phyloP scores from a whole-genome alignment of 2,888 invertebrate genomes.

The Himalopsyche tibetana region DNA sequence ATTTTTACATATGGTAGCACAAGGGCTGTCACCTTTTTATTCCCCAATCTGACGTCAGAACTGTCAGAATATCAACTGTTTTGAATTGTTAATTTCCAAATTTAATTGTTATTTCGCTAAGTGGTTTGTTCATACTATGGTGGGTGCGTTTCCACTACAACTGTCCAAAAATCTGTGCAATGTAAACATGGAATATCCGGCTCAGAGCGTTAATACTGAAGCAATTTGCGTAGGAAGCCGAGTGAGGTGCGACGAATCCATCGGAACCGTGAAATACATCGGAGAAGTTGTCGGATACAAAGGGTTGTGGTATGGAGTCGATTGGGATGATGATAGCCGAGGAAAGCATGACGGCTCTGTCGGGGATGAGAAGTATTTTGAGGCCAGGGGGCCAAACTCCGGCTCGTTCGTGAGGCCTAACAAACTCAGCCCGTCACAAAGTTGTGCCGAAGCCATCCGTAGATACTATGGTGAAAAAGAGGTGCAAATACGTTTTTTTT shows the following conservation, averaged over 20 bases:
- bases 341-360: conserved; percentile 96
- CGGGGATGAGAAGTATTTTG: conserved; percentile 89
- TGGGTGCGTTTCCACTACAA: conserved; percentile 54
- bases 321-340: conserved; percentile 93
- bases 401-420: conserved; percentile 93
- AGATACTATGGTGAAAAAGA: conserved; percentile 75
- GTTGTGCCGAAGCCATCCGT: conserved; percentile 84
- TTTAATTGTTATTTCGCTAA: background rate
- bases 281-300: conserved; percentile 84
- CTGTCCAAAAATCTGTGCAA: conserved; percentile 39
- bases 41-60: conserved; percentile 19
- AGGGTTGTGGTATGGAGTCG: conserved; percentile 94
- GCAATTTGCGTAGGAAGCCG: conserved; percentile 58
- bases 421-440: conserved; percentile 85
- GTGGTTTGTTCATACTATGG: conserved; percentile 46
- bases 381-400: conserved; percentile 84
- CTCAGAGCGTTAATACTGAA: background rate
- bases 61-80: conserved; percentile 29
- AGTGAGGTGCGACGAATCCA: conserved; percentile 53
- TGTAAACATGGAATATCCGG: conserved; percentile 49
- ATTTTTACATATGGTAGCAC: no score
- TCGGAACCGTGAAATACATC: conserved; percentile 78
- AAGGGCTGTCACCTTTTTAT: conserved; percentile 1
- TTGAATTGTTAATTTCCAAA: conserved; percentile 13
- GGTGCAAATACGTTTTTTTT: conserved; percentile 67